Base-by-base conservation (phyloP, 2,797 vertebrate genomes). In the Echeneis naucrates region DNA sequence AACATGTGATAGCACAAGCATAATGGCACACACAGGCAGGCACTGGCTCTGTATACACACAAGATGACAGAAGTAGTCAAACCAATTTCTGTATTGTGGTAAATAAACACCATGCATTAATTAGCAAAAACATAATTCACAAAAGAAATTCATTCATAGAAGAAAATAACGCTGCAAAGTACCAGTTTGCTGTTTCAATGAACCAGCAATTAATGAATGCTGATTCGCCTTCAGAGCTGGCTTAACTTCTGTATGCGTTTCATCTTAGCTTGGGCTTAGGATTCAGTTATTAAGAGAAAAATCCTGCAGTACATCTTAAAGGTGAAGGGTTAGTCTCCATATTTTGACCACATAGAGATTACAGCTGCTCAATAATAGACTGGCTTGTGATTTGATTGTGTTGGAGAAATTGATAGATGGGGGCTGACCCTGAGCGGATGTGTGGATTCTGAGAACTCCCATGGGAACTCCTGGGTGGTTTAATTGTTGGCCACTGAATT, bases 341-440 rank as follows among this genome's bases (percentile, higher is more conserved):
- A 24, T 61, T 0, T 8, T 33, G 44, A n/a, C 40, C 24, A 50
- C 58, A 38, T 10, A 21, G 1, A 54, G 2, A 16, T 56, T 44
- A 9, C 3, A 5, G 35, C 55, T 65, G 32, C 33, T 80, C 19
- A 2, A 30, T 52, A 63, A 77, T 14, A 53, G 21, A 52, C 50
- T 48, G 72, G 54, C 44, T 54, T 52, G 17, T 74, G 55, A 78
- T 77, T 62, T 44, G 47, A 64, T 78, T 52, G 54, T 65, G n/a
- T 53, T 75, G 58, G 59, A 65, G 26, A 58, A 74, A 61, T 61
- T 32, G 58, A 75, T 71, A 65, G 61, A 66, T 50, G 5, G 27
- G 50, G 60, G 7, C 14, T 61, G 51, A 60, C 68, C 58, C 12
- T 61, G 27, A 1, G 53, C 27, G 14, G 4, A 2, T 67, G 4